phyloP scores from a whole-genome alignment of 2,113 vertebrate genomes.

The Trinectes maculatus region DNA sequence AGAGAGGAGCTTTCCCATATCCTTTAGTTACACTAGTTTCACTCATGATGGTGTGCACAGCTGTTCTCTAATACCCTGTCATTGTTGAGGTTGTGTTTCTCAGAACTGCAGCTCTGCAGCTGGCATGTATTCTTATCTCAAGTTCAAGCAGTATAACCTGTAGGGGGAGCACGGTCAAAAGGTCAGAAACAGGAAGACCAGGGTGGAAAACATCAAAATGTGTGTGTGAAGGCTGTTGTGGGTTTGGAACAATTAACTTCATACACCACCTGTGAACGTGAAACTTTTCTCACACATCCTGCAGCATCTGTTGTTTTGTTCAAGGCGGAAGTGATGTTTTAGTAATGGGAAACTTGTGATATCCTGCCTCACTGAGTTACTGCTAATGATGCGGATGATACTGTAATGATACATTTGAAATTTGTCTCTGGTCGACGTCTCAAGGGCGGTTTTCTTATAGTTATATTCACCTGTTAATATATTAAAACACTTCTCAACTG shows the following conservation, averaged over 20 bases:
- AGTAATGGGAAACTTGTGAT: background rate
- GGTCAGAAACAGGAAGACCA: conserved; percentile 29
- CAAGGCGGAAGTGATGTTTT: too few species aligned
- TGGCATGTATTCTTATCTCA: conserved; percentile 20
- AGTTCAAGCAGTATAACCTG: conserved; percentile 19
- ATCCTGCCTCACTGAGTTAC: conserved; percentile 12
- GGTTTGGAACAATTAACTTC: background rate
- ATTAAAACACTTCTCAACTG: background rate
- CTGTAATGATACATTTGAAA: background rate
- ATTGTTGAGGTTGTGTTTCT: background rate
- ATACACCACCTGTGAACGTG: background rate
- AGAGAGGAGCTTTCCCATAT: background rate
- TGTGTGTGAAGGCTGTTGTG: background rate
- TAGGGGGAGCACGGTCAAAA: conserved; percentile 33
- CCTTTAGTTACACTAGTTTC: background rate
- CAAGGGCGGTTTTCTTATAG: background rate
- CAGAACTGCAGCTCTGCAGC: background rate
- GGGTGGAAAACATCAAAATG: conserved; percentile 16
- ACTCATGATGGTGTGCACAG: background rate
- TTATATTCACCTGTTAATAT: background rate
- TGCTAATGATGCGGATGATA: conserved; percentile 8
- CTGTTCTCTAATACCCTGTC: background rate
- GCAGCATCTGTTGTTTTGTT: too few species aligned
- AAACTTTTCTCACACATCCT: background rate
- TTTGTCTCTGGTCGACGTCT: background rate